These are phyloP conservation scores for Prunella strophiata DNA, from an alignment of 2,797 vertebrate genomes.

Conservation along the genomic window DNA sequence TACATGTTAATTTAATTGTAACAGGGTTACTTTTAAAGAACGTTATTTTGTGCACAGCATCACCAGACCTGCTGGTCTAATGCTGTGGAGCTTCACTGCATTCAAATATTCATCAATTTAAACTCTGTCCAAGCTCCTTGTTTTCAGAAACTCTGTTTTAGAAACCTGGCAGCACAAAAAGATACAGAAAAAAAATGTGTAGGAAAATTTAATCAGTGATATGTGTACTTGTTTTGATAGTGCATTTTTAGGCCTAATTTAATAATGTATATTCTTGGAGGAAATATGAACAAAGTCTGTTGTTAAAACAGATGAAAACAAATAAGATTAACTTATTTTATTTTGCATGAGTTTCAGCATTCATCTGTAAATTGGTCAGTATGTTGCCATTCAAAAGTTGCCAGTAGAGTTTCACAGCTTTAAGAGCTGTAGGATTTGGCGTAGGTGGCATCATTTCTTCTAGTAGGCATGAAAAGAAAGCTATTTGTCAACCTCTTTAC, in stretches of 20 bases:
- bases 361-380: not conserved
- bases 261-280: not conserved
- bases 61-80: not conserved
- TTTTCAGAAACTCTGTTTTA: not conserved
- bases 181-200: not conserved
- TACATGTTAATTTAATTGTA: not conserved
- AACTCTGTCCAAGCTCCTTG: not conserved
- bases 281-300: not conserved
- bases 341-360: not conserved
- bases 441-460: not conserved
- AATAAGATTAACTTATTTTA: not conserved
- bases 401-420: not conserved
- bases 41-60: not conserved
- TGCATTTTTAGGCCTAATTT: not conserved
- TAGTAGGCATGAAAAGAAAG: not conserved
- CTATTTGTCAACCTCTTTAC: not conserved
- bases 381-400: not conserved
- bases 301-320: not conserved
- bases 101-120: not conserved
- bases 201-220: not conserved
- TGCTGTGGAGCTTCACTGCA: not conserved
- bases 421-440: not conserved
- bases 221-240: not conserved
- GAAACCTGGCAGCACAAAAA: not conserved
- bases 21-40: not conserved